These are phyloP conservation scores for Paramuricea clavata DNA, from an alignment of 92 coral and sea anemone species.

Conservation along the genomic window DNA sequence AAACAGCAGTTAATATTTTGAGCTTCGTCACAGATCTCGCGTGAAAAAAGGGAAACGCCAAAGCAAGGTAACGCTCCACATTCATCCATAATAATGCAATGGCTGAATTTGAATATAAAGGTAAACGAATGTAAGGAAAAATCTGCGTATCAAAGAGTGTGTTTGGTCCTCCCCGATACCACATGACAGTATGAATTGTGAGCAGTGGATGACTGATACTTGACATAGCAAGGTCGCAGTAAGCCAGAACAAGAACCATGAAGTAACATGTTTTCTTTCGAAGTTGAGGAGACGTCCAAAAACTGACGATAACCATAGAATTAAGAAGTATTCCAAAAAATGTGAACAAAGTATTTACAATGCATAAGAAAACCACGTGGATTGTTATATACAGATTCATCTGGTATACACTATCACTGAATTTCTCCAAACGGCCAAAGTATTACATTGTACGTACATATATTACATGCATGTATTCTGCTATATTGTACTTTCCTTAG, in stretches of 20 bases:
- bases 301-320: neutral
- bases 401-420: neutral
- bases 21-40: neutral
- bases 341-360: neutral
- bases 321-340: neutral
- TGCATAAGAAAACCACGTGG: neutral
- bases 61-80: neutral
- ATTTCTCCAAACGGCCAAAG: neutral
- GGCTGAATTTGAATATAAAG: neutral
- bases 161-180: neutral
- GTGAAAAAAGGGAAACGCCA: neutral
- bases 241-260: neutral
- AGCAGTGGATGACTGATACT: neutral
- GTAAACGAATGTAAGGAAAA: neutral
- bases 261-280: slow-evolving; percentile 1
- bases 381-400: neutral
- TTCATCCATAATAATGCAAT: neutral
- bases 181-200: neutral
- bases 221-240: neutral
- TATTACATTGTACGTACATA: neutral
- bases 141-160: neutral
- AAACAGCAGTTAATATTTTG: neutral
- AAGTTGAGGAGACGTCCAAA: neutral
- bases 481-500: too few relatives aligned
- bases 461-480: neutral